phyloP scores from a whole-genome alignment of 2,888 invertebrate genomes.

The Lissocephala sabroskyi region DNA sequence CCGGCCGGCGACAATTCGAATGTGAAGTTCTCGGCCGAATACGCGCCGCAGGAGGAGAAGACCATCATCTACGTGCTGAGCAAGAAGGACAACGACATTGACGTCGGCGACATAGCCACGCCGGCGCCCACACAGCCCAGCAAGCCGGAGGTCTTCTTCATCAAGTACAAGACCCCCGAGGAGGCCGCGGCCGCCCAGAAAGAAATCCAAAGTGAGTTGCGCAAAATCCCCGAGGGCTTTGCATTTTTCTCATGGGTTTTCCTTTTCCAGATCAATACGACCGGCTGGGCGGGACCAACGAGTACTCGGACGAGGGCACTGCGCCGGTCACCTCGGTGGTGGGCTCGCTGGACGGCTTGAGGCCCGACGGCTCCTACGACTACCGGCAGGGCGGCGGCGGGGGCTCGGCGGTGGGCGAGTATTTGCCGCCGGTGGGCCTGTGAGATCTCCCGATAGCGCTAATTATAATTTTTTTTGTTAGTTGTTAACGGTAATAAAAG shows the following conservation, averaged over 20 bases:
- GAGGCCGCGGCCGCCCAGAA: conserved; percentile 69
- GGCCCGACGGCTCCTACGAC: conserved; percentile 45
- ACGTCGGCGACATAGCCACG: conserved; percentile 60
- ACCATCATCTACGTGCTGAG: conserved; percentile 71
- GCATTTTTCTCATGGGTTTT: not conserved
- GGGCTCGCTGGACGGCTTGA: conserved; percentile 48
- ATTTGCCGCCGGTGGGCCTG: conserved; percentile 11
- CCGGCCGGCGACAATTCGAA: conserved; percentile 47
- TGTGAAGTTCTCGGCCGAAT: conserved; percentile 58
- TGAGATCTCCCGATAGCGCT: not conserved
- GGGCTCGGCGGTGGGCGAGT: conserved; percentile 12
- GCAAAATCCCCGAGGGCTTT: conserved; percentile 60
- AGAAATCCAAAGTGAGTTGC: conserved; percentile 69
- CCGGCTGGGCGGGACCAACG: conserved; percentile 53
- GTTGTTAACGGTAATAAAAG: not conserved
- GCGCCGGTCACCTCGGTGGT: conserved; percentile 54
- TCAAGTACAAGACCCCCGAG: conserved; percentile 69
- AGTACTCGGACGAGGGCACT: conserved; percentile 52
- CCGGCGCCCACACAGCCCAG: conserved; percentile 49
- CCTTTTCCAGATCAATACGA: conserved; percentile 52
- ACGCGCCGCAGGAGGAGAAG: conserved; percentile 70
- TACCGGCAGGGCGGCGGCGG: conserved; percentile 6
- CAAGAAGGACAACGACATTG: conserved; percentile 62
- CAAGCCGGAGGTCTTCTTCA: conserved; percentile 71
- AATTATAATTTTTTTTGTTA: conserved; percentile 1